Percentiles rank a stretch among this genome's conserved stretches.
phyloP scores from a whole-genome alignment of 92 coral and sea anemone species.

The Zoanthus sociatus region DNA sequence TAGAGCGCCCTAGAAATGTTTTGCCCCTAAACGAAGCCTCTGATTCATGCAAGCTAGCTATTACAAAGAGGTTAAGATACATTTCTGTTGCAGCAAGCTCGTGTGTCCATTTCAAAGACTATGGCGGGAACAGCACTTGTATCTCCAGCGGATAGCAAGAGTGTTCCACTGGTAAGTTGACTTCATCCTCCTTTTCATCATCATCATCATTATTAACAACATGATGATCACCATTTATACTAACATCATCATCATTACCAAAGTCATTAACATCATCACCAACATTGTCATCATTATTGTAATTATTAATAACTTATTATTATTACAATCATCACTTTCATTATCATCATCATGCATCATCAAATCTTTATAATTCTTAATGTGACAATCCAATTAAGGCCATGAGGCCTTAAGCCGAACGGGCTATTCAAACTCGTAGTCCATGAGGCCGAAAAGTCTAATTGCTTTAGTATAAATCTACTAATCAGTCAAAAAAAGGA shows the following conservation, averaged over 20 bases:
- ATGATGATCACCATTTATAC: not conserved
- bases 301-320: not conserved
- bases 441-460: no score
- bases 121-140: conserved; percentile 99
- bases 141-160: conserved; percentile 87
- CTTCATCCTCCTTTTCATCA: not conserved
- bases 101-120: conserved; percentile 96
- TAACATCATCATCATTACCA: not conserved
- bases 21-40: not conserved
- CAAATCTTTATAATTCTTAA: not conserved
- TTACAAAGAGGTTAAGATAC: not conserved
- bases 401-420: no score
- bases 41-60: not conserved
- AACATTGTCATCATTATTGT: not conserved
- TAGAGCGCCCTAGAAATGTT: no score
- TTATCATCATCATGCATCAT: not conserved
- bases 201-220: not conserved
- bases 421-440: no score
- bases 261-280: not conserved
- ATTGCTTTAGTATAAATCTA: no score
- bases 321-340: not conserved
- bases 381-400: no score
- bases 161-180: conserved; percentile 86
- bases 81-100: conserved; percentile 82
- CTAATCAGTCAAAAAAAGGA: no score